Conservation (phyloP, 2,797 vertebrate genomes). For the Ctenosaura bakeri region DNA sequence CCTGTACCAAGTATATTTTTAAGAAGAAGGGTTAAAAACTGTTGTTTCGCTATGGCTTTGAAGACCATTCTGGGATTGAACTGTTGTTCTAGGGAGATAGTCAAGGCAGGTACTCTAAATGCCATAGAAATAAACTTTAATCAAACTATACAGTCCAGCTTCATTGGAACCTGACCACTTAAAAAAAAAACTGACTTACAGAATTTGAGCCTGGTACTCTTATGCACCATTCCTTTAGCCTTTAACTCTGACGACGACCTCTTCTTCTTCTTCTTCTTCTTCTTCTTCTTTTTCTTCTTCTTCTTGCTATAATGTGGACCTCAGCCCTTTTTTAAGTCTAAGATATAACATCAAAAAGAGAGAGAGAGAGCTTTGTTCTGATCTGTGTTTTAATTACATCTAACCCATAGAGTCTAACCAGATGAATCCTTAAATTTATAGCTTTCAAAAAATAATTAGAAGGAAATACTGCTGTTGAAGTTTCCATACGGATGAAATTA, state of each 20-base stretch:
- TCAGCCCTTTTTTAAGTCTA: slow-evolving; percentile 56
- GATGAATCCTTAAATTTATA: slow-evolving; percentile 69
- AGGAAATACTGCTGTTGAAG: slow-evolving; percentile 43
- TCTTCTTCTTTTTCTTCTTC: not conserved
- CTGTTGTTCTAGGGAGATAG: not conserved
- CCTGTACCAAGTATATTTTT: not conserved
- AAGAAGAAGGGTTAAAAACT: not conserved
- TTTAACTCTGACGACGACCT: slow-evolving; percentile 35
- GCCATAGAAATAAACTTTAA: too few relatives aligned
- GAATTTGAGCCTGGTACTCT: not conserved
- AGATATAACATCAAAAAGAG: slow-evolving; percentile 7
- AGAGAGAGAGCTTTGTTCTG: slow-evolving; percentile 43
- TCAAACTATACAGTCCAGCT: not conserved
- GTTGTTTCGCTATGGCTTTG: not conserved
- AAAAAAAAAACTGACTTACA: not conserved
- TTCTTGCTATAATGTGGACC: slow-evolving; percentile 52
- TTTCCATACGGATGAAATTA: slow-evolving; percentile 51
- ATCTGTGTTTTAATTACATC: slow-evolving; percentile 61
- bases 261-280: slow-evolving; percentile 7
- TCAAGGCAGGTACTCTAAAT: not conserved
- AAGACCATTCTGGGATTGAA: not conserved
- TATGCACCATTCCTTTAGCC: slow-evolving; percentile 33
- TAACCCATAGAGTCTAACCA: slow-evolving; percentile 69
- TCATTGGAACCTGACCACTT: not conserved
- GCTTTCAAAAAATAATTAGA: slow-evolving; percentile 70